Conservation (phyloP, 2,888 invertebrate species). For the Teleiodes luculella region DNA sequence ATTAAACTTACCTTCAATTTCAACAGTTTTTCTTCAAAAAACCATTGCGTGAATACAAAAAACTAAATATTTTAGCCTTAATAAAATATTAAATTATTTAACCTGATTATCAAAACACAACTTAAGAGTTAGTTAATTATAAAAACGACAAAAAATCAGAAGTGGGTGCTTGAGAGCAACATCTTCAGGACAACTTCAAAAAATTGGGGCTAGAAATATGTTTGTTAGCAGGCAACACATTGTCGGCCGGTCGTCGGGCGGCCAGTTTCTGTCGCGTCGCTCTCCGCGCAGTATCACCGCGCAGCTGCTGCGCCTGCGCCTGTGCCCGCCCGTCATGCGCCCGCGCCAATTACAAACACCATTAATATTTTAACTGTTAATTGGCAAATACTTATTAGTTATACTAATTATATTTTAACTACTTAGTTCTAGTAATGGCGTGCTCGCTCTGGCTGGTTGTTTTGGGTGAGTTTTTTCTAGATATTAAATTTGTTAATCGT, state of each 20-base stretch:
- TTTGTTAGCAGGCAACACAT: background rate
- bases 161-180: no score
- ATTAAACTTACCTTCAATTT: no score
- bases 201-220: no score
- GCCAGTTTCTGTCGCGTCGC: background rate
- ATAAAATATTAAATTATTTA: no score
- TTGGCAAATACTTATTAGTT: background rate
- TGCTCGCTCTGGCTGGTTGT: conserved; percentile 14
- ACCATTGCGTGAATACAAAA: no score
- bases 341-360: background rate
- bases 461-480: conserved; percentile 6
- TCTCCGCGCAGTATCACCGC: background rate
- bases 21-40: no score
- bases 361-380: background rate
- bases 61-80: no score
- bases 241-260: background rate
- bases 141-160: no score
- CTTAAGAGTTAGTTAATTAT: no score
- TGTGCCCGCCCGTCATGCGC: background rate
- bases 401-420: conserved; percentile 5
- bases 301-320: background rate
- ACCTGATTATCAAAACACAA: no score
- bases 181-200: no score
- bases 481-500: background rate
- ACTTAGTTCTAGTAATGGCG: background rate